Conservation (phyloP, 2,113 vertebrate genomes). For the Carassius gibelio region DNA sequence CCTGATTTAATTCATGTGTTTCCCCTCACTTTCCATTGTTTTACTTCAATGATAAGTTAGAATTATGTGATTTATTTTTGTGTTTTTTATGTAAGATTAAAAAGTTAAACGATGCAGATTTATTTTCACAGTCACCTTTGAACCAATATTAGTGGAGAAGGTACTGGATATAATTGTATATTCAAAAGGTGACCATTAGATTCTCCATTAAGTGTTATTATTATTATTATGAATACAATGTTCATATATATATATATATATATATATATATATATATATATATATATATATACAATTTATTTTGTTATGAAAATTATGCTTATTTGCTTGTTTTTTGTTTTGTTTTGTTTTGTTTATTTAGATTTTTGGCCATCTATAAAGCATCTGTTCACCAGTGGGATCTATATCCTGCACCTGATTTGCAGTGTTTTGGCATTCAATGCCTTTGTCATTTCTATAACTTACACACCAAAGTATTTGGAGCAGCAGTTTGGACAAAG, state of each 20-base stretch:
- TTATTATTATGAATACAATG: not conserved
- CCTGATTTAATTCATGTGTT: too few relatives aligned
- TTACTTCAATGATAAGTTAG: too few relatives aligned
- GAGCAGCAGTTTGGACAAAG: slow-evolving; percentile 89
- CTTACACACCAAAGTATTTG: slow-evolving; percentile 87
- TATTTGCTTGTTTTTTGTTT: slow-evolving; percentile 38
- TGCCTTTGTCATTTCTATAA: slow-evolving; percentile 79
- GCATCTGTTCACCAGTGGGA: slow-evolving; percentile 76
- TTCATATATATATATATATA: too few relatives aligned
- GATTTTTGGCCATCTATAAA: slow-evolving; percentile 83
- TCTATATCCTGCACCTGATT: slow-evolving; percentile 78
- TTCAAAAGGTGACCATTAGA: not conserved
- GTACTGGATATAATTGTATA: too few relatives aligned
- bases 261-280: too few relatives aligned
- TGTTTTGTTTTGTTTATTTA: slow-evolving; percentile 57
- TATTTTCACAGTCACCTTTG: too few relatives aligned
- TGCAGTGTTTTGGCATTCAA: slow-evolving; percentile 77
- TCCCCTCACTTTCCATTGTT: too few relatives aligned
- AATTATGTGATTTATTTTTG: too few relatives aligned
- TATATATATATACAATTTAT: too few relatives aligned
- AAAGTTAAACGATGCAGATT: too few relatives aligned
- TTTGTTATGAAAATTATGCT: not conserved
- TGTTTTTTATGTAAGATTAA: too few relatives aligned
- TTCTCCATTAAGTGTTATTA: not conserved
- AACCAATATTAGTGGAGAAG: too few relatives aligned